Evolutionary conservation across 2,113 vertebrate genomes (phyloP).

Genomic region (Hylia prasina): DNA sequence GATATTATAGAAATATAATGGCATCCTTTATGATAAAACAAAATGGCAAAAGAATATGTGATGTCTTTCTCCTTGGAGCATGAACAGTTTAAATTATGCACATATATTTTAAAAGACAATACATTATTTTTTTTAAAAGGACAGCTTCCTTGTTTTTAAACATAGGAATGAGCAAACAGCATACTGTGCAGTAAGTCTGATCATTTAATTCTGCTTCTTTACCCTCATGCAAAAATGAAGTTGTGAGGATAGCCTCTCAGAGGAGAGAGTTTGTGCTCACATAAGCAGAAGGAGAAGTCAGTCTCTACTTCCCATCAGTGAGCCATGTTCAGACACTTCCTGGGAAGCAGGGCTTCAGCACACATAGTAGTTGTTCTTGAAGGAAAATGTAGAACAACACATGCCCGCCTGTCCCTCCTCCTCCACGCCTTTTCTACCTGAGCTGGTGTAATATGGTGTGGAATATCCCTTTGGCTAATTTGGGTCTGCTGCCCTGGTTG

Average conservation of each 20-base stretch:
- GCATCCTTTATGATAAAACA: neutral
- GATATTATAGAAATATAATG: neutral
- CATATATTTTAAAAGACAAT: neutral
- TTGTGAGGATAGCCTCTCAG: neutral
- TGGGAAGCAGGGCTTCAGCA: neutral
- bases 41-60: neutral
- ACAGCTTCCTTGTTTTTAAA: neutral
- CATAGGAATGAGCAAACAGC: fast-evolving
- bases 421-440: too few species aligned
- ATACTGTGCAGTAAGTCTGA: fast-evolving
- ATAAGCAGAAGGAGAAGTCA: neutral
- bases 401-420: neutral
- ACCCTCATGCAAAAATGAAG: neutral
- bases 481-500: neutral
- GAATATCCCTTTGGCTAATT: neutral
- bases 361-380: neutral
- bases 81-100: neutral
- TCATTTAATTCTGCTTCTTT: neutral
- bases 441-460: neutral
- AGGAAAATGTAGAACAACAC: neutral
- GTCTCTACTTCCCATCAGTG: too few species aligned
- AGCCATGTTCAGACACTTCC: fast-evolving
- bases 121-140: neutral
- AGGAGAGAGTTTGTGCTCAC: fast-evolving
- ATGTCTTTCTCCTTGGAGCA: neutral